These are phyloP conservation scores for Lepetodrilus schrolli DNA, from an alignment of 2,888 invertebrate species.

Conservation along the genomic window DNA sequence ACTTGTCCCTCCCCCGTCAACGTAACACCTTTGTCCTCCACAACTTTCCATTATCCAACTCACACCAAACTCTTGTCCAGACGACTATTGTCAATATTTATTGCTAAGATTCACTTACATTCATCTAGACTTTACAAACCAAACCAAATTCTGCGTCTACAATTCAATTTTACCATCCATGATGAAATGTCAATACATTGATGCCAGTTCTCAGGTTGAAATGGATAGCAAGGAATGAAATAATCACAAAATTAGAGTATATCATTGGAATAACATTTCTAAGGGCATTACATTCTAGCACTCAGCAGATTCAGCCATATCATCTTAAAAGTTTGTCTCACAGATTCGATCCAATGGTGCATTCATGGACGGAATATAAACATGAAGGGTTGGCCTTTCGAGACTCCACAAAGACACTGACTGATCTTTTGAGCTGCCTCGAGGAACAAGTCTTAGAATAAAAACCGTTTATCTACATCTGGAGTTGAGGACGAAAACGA, in stretches of 20 bases:
- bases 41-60: neutral
- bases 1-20: too few species aligned
- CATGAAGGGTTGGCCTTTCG: neutral
- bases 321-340: neutral
- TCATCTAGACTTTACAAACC: constrained; percentile 23
- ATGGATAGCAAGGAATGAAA: neutral
- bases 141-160: neutral
- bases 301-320: neutral
- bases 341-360: neutral
- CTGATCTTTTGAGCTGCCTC: too few species aligned
- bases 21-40: too few species aligned
- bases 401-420: too few species aligned
- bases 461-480: too few species aligned
- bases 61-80: neutral
- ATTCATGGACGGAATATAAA: neutral
- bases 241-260: constrained; percentile 12
- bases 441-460: too few species aligned
- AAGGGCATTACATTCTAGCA: neutral
- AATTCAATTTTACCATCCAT: neutral
- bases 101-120: neutral
- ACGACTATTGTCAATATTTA: constrained; percentile 23
- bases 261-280: constrained; percentile 1
- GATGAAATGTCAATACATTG: constrained; percentile 23
- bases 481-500: too few species aligned
- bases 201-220: neutral